These are phyloP conservation scores for Noctua janthe DNA, from an alignment of 2,888 invertebrate species.

Conservation along the genomic window DNA sequence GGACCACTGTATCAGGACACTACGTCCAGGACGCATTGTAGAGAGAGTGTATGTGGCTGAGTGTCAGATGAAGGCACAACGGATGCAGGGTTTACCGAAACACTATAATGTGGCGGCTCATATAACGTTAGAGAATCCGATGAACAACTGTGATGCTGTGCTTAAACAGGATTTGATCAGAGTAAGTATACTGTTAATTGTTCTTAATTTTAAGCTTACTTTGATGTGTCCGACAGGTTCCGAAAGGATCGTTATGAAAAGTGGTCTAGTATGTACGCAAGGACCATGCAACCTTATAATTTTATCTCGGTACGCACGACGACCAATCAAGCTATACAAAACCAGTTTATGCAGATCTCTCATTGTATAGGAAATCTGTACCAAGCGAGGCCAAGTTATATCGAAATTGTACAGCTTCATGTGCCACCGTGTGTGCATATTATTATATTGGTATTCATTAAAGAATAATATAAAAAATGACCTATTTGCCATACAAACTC, in stretches of 20 bases:
- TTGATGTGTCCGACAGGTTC: too few species aligned
- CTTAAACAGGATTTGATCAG: constrained; percentile 74
- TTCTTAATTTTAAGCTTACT: neutral
- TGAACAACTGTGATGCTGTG: constrained; percentile 69
- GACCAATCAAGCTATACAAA: too few species aligned
- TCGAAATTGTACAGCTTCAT: too few species aligned
- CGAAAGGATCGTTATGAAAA: neutral
- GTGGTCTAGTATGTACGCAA: neutral
- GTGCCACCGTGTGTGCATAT: too few species aligned
- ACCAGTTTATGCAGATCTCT: too few species aligned
- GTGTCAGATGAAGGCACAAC: constrained; percentile 74
- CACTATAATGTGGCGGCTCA: constrained; percentile 80
- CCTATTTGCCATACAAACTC: neutral
- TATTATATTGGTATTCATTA: neutral
- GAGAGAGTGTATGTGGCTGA: constrained; percentile 82
- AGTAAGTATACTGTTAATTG: constrained; percentile 74
- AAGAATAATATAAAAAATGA: neutral
- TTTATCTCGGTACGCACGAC: neutral
- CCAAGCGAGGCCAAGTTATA: too few species aligned
- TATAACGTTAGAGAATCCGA: constrained; percentile 73
- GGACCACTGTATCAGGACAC: constrained; percentile 77
- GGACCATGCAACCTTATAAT: neutral
- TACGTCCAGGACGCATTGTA: constrained; percentile 79
- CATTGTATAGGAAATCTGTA: too few species aligned
- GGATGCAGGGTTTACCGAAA: constrained; percentile 76